phyloP scores from a whole-genome alignment of 2,113 vertebrate species.

The Cathartes aura region DNA sequence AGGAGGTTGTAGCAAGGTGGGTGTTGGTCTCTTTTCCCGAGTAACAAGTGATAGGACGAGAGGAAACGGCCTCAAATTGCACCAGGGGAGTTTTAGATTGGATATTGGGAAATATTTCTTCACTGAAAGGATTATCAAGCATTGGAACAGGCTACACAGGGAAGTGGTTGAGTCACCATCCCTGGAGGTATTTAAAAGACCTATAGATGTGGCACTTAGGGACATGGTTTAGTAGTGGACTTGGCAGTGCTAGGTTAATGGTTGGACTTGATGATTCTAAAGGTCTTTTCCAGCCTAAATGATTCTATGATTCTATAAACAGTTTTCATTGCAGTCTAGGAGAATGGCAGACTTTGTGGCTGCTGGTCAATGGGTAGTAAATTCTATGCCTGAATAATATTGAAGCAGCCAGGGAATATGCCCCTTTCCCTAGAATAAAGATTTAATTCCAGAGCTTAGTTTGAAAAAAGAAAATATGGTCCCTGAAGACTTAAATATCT shows the following conservation, averaged over 20 bases:
- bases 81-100: background rate
- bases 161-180: background rate
- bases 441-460: background rate
- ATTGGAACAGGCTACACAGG: background rate
- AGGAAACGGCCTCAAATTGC: background rate
- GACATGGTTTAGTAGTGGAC: background rate
- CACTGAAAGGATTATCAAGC: background rate
- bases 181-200: background rate
- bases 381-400: background rate
- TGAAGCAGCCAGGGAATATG: background rate
- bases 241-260: background rate
- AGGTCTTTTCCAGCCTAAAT: background rate
- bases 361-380: background rate
- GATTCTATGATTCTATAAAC: background rate
- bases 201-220: background rate
- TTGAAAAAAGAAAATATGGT: background rate
- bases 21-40: background rate
- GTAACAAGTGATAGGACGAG: background rate
- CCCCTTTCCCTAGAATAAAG: background rate
- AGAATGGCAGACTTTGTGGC: background rate
- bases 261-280: background rate
- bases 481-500: background rate
- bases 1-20: fast-evolving
- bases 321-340: background rate
- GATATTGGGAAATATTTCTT: background rate